Conservation (phyloP, 2,888 invertebrate genomes). For the Pterostichus madidus region DNA sequence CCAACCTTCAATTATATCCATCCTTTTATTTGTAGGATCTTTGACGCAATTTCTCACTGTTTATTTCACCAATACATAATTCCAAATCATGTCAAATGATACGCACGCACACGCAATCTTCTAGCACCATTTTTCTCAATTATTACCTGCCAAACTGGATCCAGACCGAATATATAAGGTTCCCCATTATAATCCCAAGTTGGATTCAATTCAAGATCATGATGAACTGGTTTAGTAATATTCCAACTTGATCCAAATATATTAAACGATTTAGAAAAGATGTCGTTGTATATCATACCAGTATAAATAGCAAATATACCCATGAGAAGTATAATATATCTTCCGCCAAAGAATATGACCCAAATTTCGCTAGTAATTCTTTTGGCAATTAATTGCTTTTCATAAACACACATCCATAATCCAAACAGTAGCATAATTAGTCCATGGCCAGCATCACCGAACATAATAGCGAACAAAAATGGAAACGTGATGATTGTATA, state of each 20-base stretch:
- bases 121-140: background rate
- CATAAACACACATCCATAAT: conserved; percentile 88
- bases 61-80: no score
- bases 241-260: conserved; percentile 85
- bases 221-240: conserved; percentile 70
- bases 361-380: conserved; percentile 87
- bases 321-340: conserved; percentile 90
- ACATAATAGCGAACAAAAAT: conserved; percentile 97
- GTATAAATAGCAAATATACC: conserved; percentile 89
- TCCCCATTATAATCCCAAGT: conserved; percentile 74
- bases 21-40: no score
- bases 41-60: no score
- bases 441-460: conserved; percentile 96
- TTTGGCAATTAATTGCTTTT: conserved; percentile 86
- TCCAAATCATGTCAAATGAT: no score
- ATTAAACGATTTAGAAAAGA: conserved; percentile 88
- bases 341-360: conserved; percentile 87
- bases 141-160: conserved; percentile 85
- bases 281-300: conserved; percentile 88
- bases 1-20: no score
- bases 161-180: conserved; percentile 86
- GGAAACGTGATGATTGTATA: conserved; percentile 92
- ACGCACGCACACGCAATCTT: no score
- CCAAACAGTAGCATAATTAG: conserved; percentile 90
- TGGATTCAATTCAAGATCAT: conserved; percentile 74